Evolutionary conservation across 2,113 vertebrate species (phyloP).

Genomic region (Mionectes macconnelli): DNA sequence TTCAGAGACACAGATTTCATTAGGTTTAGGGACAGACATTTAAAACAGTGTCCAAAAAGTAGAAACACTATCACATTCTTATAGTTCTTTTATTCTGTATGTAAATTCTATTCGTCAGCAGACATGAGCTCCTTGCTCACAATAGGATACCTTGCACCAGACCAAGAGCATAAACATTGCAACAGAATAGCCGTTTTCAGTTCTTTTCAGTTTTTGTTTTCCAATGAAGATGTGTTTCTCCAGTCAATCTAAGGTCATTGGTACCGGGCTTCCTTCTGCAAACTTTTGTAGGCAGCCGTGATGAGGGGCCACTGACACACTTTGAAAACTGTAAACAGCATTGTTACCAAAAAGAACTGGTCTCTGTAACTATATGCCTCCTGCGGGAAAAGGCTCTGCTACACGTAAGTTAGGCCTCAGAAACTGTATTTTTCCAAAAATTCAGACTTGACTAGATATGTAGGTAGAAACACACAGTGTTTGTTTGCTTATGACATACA

Average conservation of each 20-base stretch:
- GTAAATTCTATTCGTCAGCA: background rate
- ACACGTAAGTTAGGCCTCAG: background rate
- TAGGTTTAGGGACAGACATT: background rate
- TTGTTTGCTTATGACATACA: background rate
- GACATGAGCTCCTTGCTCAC: background rate
- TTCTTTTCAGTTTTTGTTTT: background rate
- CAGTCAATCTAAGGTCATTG: background rate
- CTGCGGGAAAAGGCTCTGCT: background rate
- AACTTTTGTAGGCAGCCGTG: background rate
- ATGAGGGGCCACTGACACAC: background rate
- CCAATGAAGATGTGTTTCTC: background rate
- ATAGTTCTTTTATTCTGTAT: background rate
- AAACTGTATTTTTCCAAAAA: background rate
- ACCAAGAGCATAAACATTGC: background rate
- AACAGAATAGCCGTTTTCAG: background rate
- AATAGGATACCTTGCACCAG: background rate
- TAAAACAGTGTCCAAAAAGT: background rate
- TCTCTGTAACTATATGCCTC: background rate
- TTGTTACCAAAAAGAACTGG: background rate
- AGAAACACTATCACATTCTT: background rate
- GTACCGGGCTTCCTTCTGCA: background rate
- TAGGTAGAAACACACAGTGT: background rate
- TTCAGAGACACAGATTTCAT: background rate
- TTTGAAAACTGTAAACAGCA: background rate
- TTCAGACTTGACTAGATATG: background rate